These are phyloP conservation scores for Aurelia sp. DNA, from an alignment of 30 jellyfish, hydroid and myxozoan species.

Conservation along the genomic window DNA sequence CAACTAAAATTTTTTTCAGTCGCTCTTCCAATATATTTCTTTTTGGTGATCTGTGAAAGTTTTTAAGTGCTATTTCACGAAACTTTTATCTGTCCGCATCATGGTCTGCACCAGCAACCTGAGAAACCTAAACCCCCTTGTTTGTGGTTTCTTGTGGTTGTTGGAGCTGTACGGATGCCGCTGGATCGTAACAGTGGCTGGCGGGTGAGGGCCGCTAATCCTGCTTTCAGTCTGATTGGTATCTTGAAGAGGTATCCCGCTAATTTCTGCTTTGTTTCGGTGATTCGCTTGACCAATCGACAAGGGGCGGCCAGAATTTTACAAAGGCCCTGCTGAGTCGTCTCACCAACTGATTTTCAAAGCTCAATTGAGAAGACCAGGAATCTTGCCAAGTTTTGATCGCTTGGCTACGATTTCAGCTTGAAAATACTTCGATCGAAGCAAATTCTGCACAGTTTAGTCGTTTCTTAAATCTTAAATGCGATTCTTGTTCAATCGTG, in stretches of 20 bases:
- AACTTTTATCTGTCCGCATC: no score
- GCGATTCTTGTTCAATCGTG: no score
- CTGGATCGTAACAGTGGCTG: neutral
- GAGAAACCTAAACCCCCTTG: neutral
- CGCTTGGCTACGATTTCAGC: neutral
- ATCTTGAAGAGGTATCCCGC: slow-evolving; percentile 81
- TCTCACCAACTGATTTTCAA: slow-evolving; percentile 58
- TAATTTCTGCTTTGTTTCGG: slow-evolving; percentile 63
- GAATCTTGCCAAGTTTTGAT: slow-evolving; percentile 50
- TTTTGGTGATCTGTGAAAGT: no score
- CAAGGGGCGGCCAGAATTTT: slow-evolving; percentile 71
- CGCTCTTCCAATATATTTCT: no score
- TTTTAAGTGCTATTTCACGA: no score
- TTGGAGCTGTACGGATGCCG: neutral
- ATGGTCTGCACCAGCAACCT: no score
- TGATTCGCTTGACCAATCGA: slow-evolving; percentile 72
- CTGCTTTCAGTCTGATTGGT: slow-evolving; percentile 71
- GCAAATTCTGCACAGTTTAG: no score
- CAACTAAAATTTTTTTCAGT: no score
- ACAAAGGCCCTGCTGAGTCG: slow-evolving; percentile 66
- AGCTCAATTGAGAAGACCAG: slow-evolving; percentile 41
- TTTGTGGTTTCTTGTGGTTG: neutral
- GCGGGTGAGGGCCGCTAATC: slow-evolving; percentile 56
- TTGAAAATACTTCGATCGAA: neutral
- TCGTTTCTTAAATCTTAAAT: no score